phyloP scores from a whole-genome alignment of 2,888 invertebrate genomes.

The Anthrax anthrax region DNA sequence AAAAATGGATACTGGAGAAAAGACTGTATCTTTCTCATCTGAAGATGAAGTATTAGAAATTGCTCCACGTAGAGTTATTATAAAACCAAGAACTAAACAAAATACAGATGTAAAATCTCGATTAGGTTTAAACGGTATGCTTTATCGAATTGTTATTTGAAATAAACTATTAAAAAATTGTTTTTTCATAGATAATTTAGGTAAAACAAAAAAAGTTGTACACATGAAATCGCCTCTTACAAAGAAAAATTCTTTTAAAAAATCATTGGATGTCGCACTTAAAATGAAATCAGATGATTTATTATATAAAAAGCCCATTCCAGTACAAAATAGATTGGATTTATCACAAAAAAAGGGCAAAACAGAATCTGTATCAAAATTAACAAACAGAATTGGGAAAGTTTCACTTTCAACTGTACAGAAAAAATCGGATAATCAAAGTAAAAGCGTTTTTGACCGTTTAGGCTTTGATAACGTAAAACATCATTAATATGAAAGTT shows the following conservation, averaged over 20 bases:
- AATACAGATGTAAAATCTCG: conserved; percentile 20
- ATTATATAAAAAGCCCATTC: conserved; percentile 17
- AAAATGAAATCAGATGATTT: conserved; percentile 31
- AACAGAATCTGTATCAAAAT: conserved; percentile 13
- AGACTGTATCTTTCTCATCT: conserved; percentile 32
- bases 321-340: conserved; percentile 27
- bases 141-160: too few species aligned
- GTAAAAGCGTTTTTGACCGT: conserved; percentile 25
- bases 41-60: conserved; percentile 35
- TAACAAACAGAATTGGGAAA: conserved; percentile 19
- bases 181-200: conserved; percentile 18
- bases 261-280: conserved; percentile 12
- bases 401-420: conserved; percentile 14
- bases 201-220: conserved; percentile 25
- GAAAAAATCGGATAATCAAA: conserved; percentile 2
- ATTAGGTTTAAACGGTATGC: conserved; percentile 19
- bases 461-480: conserved; percentile 19
- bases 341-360: background rate
- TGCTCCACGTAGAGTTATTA: conserved; percentile 17
- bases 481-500: too few species aligned
- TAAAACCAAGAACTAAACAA: conserved; percentile 13
- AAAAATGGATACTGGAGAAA: conserved; percentile 21
- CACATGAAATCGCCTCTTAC: conserved; percentile 24
- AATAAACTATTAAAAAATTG: too few species aligned
- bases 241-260: conserved; percentile 20